Conservation (phyloP, 2,797 vertebrate genomes). For the Malurus leucopterus region DNA sequence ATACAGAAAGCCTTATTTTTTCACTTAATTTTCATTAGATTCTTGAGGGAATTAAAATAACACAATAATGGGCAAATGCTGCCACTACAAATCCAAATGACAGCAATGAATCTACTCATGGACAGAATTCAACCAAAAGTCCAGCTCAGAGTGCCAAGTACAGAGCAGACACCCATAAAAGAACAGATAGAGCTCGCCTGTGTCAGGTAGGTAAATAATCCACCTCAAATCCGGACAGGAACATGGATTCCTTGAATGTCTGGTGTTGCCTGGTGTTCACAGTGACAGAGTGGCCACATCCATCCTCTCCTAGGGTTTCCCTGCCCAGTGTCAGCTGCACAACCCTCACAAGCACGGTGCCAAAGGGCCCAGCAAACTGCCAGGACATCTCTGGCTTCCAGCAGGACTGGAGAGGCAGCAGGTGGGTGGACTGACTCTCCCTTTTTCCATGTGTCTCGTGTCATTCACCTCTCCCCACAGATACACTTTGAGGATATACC, state of each 20-base stretch:
- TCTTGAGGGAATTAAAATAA: constrained; percentile 65
- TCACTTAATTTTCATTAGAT: constrained; percentile 68
- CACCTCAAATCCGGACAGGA: background rate
- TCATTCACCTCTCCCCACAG: background rate
- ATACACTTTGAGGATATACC: background rate
- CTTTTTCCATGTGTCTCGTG: fast-evolving
- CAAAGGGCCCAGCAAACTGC: background rate
- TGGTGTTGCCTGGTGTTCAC: background rate
- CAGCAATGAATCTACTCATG: constrained; percentile 30
- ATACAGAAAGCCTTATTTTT: constrained; percentile 64
- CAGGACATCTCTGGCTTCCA: background rate
- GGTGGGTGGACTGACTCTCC: too few species aligned
- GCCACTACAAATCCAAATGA: constrained; percentile 60
- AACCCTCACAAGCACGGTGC: fast-evolving
- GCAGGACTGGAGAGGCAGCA: background rate
- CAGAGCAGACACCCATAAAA: constrained; percentile 8
- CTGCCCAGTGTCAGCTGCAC: background rate
- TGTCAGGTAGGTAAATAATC: background rate
- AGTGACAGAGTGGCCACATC: fast-evolving
- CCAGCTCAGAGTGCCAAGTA: background rate
- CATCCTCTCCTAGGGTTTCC: background rate
- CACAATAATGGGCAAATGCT: constrained; percentile 62
- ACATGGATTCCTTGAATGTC: background rate
- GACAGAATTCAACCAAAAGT: constrained; percentile 15
- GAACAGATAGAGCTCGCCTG: background rate